These are phyloP conservation scores for Astatotilapia flaviijosephi DNA, from an alignment of 2,113 vertebrate genomes.

Conservation along the genomic window DNA sequence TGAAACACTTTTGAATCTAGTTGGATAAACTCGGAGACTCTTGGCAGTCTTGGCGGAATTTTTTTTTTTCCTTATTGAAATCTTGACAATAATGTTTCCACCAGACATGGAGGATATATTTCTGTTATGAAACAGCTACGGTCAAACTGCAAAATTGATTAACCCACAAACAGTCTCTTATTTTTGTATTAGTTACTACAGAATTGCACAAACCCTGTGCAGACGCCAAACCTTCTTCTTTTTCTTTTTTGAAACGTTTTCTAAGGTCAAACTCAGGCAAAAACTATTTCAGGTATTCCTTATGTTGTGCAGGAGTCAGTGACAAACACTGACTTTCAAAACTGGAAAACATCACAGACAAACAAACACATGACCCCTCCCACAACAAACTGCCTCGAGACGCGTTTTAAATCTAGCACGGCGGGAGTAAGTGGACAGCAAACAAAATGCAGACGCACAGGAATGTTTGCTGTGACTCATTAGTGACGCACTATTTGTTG, in stretches of 20 bases:
- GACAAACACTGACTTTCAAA: not conserved
- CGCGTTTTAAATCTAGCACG: not conserved
- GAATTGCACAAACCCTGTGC: not conserved
- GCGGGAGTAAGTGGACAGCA: not conserved
- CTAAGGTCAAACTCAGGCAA: not conserved
- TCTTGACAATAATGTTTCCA: not conserved
- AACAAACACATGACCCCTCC: not conserved
- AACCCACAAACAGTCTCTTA: not conserved
- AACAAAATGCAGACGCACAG: constrained; percentile 18
- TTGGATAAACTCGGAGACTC: not conserved
- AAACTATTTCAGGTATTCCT: not conserved
- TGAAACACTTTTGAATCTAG: not conserved
- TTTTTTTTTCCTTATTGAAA: not conserved
- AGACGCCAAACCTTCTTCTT: not conserved
- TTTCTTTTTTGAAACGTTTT: not conserved
- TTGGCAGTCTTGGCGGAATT: not conserved
- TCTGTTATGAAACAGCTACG: not conserved
- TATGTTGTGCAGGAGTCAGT: not conserved
- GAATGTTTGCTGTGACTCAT: constrained; percentile 51
- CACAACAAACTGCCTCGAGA: not conserved
- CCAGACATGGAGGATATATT: not conserved
- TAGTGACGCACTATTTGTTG: constrained; percentile 69
- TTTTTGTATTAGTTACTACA: not conserved
- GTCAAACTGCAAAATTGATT: not conserved
- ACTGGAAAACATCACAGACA: not conserved